Base-by-base conservation (phyloP, 2,888 invertebrate species). In the Macropis europaea region DNA sequence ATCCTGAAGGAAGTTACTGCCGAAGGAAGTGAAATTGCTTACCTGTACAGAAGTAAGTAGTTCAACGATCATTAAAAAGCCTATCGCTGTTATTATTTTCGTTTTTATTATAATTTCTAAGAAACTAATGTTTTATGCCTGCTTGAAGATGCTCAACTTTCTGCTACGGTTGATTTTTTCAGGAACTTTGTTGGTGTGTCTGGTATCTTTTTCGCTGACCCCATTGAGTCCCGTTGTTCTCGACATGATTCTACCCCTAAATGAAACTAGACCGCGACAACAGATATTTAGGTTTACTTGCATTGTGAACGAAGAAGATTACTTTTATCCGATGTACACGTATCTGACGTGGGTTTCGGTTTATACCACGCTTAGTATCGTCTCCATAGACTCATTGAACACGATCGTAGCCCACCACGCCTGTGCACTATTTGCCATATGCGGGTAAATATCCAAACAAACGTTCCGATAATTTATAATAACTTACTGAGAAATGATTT, bases 361-460 rank as follows among this genome's bases (percentile, higher is more conserved):
- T 6, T 2, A 11, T 11, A 3, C 19, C 7, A n/a, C 56, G 0
- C 6, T 24, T 0, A 30, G 36, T 4, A 43, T 47, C 1, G n/a
- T 67, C 3, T 32, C 50, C 11, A 11, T 52, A 11, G 73, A 73
- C 24, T 57, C 40, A 0, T 28, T 67, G 13, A 61, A 67, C 22
- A 43, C 73, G 17, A 15, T 43, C 2, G 13, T 73, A 2, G 40
- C 48, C 28, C 38, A 67, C 4, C 73, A 73, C 26, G 56, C 60
- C 26, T 56, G 73, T 5, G 73, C 60, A 36, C 34, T 73, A 30
- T 67, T 63, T 13, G 57, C 47, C 19, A 15, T 48, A 11, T 63
- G 63, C 13, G 48, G 59, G 64, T 60, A 60, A 66, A 22, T 66
- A 50, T n/a, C 22, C 3, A 0, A 11, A 24, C 3, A 32, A 15